Percentiles rank a stretch among this genome's conserved stretches.
Evolutionary conservation across 2,113 vertebrate genomes (phyloP).

Genomic region (Orycteropus afer): DNA sequence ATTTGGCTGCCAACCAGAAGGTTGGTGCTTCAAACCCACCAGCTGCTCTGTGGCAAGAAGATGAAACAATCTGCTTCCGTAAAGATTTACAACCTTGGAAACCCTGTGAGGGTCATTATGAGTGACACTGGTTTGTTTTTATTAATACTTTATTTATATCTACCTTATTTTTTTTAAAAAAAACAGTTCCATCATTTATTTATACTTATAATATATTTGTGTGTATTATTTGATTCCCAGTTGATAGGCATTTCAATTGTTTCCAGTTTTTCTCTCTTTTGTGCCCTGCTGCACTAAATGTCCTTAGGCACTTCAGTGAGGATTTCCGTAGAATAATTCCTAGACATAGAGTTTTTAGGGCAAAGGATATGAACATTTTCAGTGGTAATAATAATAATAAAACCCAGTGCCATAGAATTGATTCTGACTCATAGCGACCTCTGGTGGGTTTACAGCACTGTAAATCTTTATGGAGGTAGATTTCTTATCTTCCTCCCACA

Average conservation of each 20-base stretch:
- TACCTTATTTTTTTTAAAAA: neutral
- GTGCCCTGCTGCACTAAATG: neutral
- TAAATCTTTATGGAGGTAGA: no score
- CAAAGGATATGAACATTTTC: slow-evolving; percentile 34
- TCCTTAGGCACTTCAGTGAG: neutral
- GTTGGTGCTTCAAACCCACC: neutral
- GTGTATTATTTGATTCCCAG: slow-evolving; percentile 5
- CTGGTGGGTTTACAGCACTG: no score
- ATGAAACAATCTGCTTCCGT: neutral
- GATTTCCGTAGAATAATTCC: slow-evolving; percentile 43
- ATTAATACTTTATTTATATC: neutral
- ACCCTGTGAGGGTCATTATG: no score
- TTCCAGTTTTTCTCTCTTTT: neutral
- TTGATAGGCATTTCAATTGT: neutral
- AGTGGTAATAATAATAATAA: slow-evolving; percentile 5
- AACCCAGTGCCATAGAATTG: no score
- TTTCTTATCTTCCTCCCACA: no score
- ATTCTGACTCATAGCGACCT: no score
- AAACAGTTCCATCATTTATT: neutral
- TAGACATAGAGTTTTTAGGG: slow-evolving; percentile 49
- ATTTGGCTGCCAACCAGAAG: neutral
- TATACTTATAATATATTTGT: neutral
- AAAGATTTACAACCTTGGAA: neutral
- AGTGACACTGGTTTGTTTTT: no score
- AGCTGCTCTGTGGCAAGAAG: neutral